These are phyloP conservation scores for Scortum barcoo DNA, from an alignment of 2,113 vertebrate genomes.

Conservation along the genomic window DNA sequence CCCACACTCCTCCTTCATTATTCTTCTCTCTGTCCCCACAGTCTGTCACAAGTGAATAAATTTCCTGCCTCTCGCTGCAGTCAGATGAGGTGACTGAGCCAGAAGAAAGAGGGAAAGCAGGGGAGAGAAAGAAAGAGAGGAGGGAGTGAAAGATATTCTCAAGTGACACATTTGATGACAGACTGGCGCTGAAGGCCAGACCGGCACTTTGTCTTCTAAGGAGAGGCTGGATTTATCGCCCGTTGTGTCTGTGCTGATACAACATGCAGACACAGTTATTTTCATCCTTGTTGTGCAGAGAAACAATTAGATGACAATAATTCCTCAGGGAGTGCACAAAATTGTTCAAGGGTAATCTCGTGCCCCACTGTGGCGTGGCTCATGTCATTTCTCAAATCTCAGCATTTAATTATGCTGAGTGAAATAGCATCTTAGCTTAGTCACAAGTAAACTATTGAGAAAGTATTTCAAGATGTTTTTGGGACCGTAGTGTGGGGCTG, in stretches of 20 bases:
- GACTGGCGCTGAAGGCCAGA: conserved; percentile 37
- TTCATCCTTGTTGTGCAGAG: conserved; percentile 38
- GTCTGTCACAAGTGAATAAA: conserved; percentile 21
- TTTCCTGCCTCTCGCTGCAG: conserved; percentile 27
- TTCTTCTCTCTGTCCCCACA: conserved; percentile 15
- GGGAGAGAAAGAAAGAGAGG: neutral
- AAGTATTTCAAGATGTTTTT: conserved; percentile 41
- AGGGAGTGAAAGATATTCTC: conserved; percentile 35
- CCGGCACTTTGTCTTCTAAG: conserved; percentile 19
- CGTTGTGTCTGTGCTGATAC: conserved; percentile 25
- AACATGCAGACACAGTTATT: neutral
- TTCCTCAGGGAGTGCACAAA: conserved; percentile 19
- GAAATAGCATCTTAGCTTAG: neutral
- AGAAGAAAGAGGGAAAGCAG: neutral
- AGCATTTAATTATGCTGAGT: neutral
- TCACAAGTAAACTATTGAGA: conserved; percentile 4
- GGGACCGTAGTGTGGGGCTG: conserved; percentile 1
- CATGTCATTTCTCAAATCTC: neutral
- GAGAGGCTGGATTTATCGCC: conserved; percentile 40
- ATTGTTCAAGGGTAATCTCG: neutral
- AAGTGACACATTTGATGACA: conserved; percentile 41
- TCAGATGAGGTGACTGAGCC: conserved; percentile 15
- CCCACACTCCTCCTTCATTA: neutral
- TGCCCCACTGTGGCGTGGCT: neutral
- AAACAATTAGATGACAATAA: conserved; percentile 37